phyloP scores from a whole-genome alignment of 2,888 invertebrate species.

The Melanostoma mellinum region DNA sequence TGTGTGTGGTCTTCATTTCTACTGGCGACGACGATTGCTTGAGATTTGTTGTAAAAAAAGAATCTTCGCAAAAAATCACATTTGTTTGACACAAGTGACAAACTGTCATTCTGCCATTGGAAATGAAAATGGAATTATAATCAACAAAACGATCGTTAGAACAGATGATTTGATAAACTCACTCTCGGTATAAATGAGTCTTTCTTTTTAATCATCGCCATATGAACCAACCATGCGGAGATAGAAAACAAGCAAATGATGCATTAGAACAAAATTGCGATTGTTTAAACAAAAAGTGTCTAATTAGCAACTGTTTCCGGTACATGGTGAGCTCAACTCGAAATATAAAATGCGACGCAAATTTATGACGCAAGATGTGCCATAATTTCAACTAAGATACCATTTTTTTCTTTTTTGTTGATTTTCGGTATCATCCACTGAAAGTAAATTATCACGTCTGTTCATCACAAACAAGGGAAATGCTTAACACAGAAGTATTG shows the following conservation, averaged over 20 bases:
- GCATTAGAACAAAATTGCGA: too few relatives aligned
- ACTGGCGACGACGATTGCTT: conserved; percentile 5
- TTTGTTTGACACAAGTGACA: conserved; percentile 71
- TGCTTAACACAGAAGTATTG: conserved; percentile 2
- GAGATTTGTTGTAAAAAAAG: conserved; percentile 22
- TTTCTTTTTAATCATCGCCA: background rate
- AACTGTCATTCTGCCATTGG: conserved; percentile 41
- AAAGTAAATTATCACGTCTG: background rate
- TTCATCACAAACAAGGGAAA: conserved; percentile 5
- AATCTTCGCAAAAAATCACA: conserved; percentile 48
- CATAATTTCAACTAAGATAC: too few relatives aligned
- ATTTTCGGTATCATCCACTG: conserved; percentile 1
- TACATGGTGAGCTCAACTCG: background rate
- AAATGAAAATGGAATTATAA: conserved; percentile 3
- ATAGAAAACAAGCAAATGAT: too few relatives aligned
- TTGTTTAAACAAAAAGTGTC: background rate
- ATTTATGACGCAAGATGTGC: background rate
- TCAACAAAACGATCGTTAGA: conserved; percentile 36
- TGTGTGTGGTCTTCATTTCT: conserved; percentile 61
- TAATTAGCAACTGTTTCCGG: conserved; percentile 25
- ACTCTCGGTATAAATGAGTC: background rate
- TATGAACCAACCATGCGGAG: too few relatives aligned
- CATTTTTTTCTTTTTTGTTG: background rate
- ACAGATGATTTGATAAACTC: background rate
- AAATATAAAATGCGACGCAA: conserved; percentile 6